These are phyloP conservation scores for Octomys mimax DNA, from an alignment of 2,797 vertebrate species.

Conservation along the genomic window DNA sequence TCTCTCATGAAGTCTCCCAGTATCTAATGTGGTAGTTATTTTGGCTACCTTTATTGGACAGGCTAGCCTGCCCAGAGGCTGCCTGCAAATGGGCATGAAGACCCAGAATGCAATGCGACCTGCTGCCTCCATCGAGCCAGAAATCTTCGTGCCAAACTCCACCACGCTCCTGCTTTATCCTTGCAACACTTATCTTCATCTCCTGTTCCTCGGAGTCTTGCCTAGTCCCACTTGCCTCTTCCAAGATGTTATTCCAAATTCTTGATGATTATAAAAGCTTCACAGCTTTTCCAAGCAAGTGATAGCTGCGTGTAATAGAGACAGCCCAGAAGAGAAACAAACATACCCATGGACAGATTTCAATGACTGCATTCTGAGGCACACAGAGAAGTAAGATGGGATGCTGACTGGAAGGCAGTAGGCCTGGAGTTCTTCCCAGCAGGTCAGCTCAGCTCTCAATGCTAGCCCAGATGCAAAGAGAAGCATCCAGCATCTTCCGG, in stretches of 20 bases:
- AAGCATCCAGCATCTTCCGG: neutral
- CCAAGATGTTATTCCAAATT: neutral
- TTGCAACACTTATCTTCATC: neutral
- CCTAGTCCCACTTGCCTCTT: neutral
- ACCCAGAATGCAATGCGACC: neutral
- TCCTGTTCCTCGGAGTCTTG: neutral
- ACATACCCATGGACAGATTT: neutral
- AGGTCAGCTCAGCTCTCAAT: neutral
- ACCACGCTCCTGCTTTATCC: neutral
- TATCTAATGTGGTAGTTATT: neutral
- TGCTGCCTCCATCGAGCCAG: neutral
- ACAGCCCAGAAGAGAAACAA: neutral
- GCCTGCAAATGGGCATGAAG: neutral
- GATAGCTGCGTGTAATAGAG: neutral
- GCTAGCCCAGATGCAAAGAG: neutral
- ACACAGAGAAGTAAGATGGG: neutral
- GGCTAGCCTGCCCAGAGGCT: neutral
- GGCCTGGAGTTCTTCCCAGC: neutral
- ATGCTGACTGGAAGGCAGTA: neutral
- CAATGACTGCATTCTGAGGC: neutral
- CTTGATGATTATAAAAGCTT: neutral
- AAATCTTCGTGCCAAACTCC: neutral
- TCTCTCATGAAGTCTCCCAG: neutral
- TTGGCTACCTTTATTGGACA: neutral
- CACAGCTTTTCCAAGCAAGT: neutral